Conservation (phyloP, 1,140 invertebrate genomes). For the Drosophila bocki region DNA sequence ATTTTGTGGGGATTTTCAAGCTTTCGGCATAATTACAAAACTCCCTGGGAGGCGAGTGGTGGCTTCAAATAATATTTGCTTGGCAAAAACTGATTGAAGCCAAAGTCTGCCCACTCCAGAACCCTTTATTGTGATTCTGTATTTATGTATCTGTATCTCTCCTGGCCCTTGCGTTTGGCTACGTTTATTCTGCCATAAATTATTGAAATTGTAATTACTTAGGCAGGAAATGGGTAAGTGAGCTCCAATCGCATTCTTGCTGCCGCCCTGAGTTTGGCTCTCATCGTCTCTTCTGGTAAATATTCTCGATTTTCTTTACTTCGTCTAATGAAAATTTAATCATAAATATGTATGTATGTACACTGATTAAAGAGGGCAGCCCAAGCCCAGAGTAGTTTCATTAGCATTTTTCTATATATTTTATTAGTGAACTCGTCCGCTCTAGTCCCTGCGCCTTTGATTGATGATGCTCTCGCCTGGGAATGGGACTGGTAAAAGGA, state of each 20-base stretch:
- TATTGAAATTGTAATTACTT: conserved; percentile 81
- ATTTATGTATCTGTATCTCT: conserved; percentile 33
- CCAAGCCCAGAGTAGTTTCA: conserved; percentile 23
- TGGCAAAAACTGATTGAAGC: conserved; percentile 74
- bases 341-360: conserved; percentile 30
- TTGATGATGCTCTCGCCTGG: conserved; percentile 52
- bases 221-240: conserved; percentile 64
- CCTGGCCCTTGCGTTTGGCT: conserved; percentile 39
- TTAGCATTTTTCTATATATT: conserved; percentile 40
- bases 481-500: conserved; percentile 38
- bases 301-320: conserved; percentile 20
- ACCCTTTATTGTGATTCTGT: conserved; percentile 6
- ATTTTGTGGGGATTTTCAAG: conserved; percentile 66
- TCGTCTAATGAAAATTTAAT: conserved; percentile 76
- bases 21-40: conserved; percentile 62
- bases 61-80: conserved; percentile 70
- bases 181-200: conserved; percentile 77
- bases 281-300: conserved; percentile 7
- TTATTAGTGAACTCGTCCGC: conserved; percentile 25
- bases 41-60: conserved; percentile 12
- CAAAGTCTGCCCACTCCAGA: conserved; percentile 16
- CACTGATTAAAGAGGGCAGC: conserved; percentile 49
- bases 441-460: conserved; percentile 35
- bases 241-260: conserved; percentile 44
- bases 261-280: conserved; percentile 15